Evolutionary conservation across 1,140 invertebrate species (phyloP).

Genomic region (Macrocentrus cingulum): DNA sequence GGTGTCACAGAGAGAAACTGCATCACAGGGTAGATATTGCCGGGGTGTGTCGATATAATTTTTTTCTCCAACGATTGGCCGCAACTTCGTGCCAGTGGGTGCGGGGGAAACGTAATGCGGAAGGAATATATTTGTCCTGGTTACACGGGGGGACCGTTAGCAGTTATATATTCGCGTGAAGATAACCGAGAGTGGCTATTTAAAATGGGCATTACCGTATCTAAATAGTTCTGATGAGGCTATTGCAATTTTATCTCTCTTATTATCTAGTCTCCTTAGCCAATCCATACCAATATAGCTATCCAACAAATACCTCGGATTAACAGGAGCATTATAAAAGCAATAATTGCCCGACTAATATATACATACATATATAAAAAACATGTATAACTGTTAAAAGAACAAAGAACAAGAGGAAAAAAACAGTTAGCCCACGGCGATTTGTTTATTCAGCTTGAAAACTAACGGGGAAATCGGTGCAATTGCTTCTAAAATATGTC

Average conservation of each 20-base stretch:
- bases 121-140: not conserved
- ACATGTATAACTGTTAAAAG: not conserved
- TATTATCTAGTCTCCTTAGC: too few species aligned
- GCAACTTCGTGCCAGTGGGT: not conserved
- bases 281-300: too few species aligned
- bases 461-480: slow-evolving; percentile 11
- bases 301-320: too few species aligned
- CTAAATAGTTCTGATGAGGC: too few species aligned
- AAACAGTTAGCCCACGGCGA: not conserved
- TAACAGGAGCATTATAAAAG: too few species aligned
- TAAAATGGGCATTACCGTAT: too few species aligned
- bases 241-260: too few species aligned
- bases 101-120: not conserved
- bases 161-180: not conserved
- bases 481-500: not conserved
- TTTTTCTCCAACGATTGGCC: too few species aligned
- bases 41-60: not conserved
- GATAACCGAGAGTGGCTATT: not conserved
- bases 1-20: not conserved
- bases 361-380: not conserved
- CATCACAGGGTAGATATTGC: not conserved
- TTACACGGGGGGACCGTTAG: not conserved
- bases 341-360: not conserved
- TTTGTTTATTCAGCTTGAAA: slow-evolving; percentile 9
- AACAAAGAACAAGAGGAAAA: not conserved